These are phyloP conservation scores for Sycophaga agraensis DNA, from an alignment of 1,140 invertebrate genomes.

Conservation along the genomic window DNA sequence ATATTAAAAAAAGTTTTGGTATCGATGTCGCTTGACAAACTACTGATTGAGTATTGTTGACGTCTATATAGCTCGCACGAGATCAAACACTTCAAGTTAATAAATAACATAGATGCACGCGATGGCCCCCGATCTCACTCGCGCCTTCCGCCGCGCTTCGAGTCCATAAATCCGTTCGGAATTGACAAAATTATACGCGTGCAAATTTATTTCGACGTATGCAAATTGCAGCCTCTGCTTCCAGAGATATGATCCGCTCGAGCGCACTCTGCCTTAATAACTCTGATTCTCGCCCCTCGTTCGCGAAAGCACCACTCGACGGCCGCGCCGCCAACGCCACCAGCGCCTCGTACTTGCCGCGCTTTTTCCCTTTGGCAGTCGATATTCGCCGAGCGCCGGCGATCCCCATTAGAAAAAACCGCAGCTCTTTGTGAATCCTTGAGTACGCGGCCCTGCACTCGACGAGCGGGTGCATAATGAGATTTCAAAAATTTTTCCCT, in stretches of 20 bases:
- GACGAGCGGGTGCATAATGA: constrained; percentile 11
- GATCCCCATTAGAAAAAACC: background rate
- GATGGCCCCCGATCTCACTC: too few relatives aligned
- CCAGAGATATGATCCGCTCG: background rate
- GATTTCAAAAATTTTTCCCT: constrained; percentile 13
- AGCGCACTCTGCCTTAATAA: constrained; percentile 5
- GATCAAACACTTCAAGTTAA: too few relatives aligned
- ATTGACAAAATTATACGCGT: constrained; percentile 12
- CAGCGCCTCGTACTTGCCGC: background rate
- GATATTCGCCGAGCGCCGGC: constrained; percentile 38
- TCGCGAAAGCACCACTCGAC: constrained; percentile 11
- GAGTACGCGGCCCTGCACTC: background rate
- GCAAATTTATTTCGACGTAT: constrained; percentile 15
- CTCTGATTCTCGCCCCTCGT: constrained; percentile 3
- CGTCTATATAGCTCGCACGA: too few relatives aligned
- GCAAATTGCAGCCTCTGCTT: constrained; percentile 4
- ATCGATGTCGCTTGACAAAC: too few relatives aligned
- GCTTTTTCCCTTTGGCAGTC: constrained; percentile 33
- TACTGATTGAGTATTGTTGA: too few relatives aligned
- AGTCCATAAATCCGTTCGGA: too few relatives aligned
- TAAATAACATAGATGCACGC: too few relatives aligned
- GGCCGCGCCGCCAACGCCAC: background rate
- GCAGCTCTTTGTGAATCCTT: constrained; percentile 32
- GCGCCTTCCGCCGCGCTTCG: too few relatives aligned
- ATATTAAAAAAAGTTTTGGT: too few relatives aligned